Evolutionary conservation across 2,113 vertebrate species (phyloP).

Genomic region (Ifrita kowaldi): DNA sequence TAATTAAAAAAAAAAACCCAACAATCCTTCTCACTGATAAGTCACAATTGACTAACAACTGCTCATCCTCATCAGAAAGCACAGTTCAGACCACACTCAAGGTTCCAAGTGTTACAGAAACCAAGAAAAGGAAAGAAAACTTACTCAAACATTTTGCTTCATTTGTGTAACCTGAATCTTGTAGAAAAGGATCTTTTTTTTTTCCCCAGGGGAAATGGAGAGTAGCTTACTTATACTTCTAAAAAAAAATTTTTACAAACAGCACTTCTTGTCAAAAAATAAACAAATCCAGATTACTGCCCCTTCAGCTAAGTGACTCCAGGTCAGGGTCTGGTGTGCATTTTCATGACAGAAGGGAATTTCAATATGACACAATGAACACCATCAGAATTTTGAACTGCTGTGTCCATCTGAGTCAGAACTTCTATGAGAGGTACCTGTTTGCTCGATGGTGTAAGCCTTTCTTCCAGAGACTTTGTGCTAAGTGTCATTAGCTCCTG

Average conservation of each 20-base stretch:
- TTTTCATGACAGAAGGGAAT: neutral
- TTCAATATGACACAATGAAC: neutral
- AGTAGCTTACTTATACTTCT: neutral
- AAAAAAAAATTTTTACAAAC: neutral
- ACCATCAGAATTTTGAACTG: neutral
- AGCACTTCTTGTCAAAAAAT: neutral
- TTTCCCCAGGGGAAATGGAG: neutral
- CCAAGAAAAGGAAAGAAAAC: neutral
- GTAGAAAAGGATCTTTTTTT: neutral
- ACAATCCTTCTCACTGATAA: neutral
- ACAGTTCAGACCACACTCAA: neutral
- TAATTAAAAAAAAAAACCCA: neutral
- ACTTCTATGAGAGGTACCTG: slow-evolving; percentile 73
- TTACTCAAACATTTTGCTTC: neutral
- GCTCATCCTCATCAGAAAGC: neutral
- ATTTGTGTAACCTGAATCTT: neutral
- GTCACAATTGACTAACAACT: neutral
- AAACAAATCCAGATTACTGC: neutral
- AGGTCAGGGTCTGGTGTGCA: neutral
- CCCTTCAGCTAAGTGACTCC: neutral
- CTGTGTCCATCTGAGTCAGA: neutral
- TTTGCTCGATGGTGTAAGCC: slow-evolving; percentile 81
- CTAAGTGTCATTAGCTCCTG: slow-evolving; percentile 90
- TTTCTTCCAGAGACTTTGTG: slow-evolving; percentile 81
- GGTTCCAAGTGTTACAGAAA: neutral